A percentile compares a stretch with the other conserved stretches of the same genome.
These are phyloP conservation scores for Laothoe populi DNA, from an alignment of 2,888 invertebrate genomes.

Conservation along the genomic window DNA sequence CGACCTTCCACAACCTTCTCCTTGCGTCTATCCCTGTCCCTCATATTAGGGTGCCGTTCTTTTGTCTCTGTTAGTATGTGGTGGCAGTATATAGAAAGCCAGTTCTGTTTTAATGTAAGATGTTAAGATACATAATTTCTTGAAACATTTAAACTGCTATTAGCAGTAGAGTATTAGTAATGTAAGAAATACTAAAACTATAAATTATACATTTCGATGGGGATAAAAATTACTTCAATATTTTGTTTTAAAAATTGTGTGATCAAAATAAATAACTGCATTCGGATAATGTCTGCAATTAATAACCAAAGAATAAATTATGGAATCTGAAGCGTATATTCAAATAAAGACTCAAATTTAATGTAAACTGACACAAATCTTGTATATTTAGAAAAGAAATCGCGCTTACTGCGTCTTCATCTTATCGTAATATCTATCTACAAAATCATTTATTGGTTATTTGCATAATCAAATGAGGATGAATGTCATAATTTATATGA, in stretches of 20 bases:
- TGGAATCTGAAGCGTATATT: background rate
- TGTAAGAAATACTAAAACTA: background rate
- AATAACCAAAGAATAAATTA: background rate
- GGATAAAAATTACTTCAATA: too few relatives aligned
- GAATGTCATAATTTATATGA: background rate
- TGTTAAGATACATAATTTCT: background rate
- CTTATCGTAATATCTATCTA: conserved; percentile 6
- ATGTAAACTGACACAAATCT: background rate
- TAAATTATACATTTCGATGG: too few relatives aligned
- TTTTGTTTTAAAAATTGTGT: too few relatives aligned
- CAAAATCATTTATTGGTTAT: conserved; percentile 2
- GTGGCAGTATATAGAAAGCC: conserved; percentile 16
- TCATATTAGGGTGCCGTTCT: conserved; percentile 29
- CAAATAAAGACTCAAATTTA: background rate
- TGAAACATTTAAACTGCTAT: background rate
- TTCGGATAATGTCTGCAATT: background rate
- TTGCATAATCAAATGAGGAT: conserved; percentile 1
- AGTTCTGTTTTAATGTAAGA: background rate
- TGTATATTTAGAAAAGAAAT: conserved; percentile 5
- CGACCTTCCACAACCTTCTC: conserved; percentile 79
- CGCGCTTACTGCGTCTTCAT: background rate
- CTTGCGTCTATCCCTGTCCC: conserved; percentile 47
- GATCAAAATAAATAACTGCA: background rate
- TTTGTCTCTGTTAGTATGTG: conserved; percentile 34
- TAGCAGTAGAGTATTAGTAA: background rate